phyloP scores from a whole-genome alignment of 1,140 invertebrate species.

The Lasioglossum albipes region DNA sequence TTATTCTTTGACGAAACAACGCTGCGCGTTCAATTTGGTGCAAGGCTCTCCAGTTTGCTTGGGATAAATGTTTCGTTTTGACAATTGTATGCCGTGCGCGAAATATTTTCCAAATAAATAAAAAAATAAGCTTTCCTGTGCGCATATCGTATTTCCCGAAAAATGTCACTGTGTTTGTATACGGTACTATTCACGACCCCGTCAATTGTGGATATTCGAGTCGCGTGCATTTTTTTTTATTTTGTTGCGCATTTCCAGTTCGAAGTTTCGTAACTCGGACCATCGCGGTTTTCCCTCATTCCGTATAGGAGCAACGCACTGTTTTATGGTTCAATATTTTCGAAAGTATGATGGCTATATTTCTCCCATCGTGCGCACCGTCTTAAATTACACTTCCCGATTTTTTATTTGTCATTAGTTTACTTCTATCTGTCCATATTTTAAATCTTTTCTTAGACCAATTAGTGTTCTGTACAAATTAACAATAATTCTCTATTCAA shows the following conservation, averaged over 20 bases:
- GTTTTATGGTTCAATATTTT: neutral
- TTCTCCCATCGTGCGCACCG: too few species aligned
- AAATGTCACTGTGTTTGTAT: neutral
- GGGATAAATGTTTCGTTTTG: too few species aligned
- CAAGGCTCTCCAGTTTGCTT: too few species aligned
- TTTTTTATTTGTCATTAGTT: too few species aligned
- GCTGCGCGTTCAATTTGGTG: too few species aligned
- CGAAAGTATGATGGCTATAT: too few species aligned
- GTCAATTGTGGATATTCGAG: too few species aligned
- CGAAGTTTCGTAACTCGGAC: neutral
- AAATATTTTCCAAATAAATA: neutral
- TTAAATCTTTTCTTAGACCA: neutral
- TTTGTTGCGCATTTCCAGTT: neutral
- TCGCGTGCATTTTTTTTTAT: too few species aligned
- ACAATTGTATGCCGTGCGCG: too few species aligned
- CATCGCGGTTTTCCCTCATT: neutral
- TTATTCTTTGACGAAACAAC: too few species aligned
- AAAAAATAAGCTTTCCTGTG: neutral
- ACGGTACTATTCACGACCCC: neutral
- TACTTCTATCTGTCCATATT: neutral
- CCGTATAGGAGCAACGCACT: neutral
- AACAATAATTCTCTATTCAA: neutral
- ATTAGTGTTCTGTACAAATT: neutral
- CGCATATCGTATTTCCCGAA: too few species aligned
- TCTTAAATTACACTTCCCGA: too few species aligned